Percentiles rank a stretch among this genome's conserved stretches.
Evolutionary conservation across 2,113 vertebrate genomes (phyloP).

Genomic region (Mus pahari): DNA sequence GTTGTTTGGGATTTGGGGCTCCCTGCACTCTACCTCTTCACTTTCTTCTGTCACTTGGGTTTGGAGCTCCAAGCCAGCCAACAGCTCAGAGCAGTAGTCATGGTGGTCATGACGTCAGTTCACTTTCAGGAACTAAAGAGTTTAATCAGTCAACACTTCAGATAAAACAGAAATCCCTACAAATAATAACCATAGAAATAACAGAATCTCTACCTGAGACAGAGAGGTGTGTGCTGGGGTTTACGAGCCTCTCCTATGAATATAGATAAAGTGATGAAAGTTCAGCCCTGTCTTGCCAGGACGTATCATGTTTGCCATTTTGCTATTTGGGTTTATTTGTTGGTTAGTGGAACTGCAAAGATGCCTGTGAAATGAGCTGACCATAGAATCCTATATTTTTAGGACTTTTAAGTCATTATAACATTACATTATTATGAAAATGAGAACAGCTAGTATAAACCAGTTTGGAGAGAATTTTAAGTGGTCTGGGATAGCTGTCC

Average conservation of each 20-base stretch:
- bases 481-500: rapidly evolving
- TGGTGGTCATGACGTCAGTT: background rate
- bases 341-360: background rate
- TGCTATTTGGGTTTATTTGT: background rate
- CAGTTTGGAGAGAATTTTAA: background rate
- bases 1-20: background rate
- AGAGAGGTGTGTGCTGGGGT: no score
- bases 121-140: background rate
- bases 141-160: background rate
- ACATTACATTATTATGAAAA: background rate
- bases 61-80: background rate
- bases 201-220: background rate
- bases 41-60: background rate
- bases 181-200: background rate
- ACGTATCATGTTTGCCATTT: background rate
- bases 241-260: background rate
- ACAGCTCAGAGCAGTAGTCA: background rate
- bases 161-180: background rate
- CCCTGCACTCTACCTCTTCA: background rate
- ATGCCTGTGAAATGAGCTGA: background rate
- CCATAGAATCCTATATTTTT: background rate
- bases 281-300: background rate
- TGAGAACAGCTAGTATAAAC: background rate
- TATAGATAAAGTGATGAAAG: background rate
- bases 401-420: background rate